phyloP scores from a whole-genome alignment of 2,113 vertebrate genomes.

The chimpanzee (Pan troglodytes) region DNA sequence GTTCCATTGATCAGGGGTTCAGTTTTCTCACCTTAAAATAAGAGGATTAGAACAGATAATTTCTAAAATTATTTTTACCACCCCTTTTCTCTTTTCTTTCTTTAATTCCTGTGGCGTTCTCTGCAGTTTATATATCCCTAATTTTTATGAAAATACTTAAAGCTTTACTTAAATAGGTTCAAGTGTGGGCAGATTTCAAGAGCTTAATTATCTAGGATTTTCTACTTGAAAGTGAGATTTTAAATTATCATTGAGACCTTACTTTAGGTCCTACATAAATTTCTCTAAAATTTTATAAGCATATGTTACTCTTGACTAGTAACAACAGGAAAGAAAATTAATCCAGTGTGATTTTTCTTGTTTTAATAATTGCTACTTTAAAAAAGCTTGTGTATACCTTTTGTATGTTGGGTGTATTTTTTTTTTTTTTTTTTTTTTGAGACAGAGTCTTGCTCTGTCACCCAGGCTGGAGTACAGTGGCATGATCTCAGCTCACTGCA shows the following conservation, averaged over 20 bases:
- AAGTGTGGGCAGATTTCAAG: conserved; percentile 36
- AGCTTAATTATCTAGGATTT: conserved; percentile 34
- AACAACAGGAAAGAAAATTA: neutral
- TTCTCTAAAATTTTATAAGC: conserved; percentile 33
- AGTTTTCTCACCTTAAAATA: neutral
- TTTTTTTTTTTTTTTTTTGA: neutral
- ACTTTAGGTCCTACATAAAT: neutral
- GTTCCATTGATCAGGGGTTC: neutral
- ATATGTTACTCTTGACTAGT: neutral
- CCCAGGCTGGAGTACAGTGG: no score
- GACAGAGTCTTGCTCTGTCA: no score
- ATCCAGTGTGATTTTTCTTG: neutral
- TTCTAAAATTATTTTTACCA: neutral
- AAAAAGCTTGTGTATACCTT: neutral
- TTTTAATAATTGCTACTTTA: neutral
- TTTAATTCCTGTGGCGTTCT: neutral
- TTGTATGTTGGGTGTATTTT: neutral
- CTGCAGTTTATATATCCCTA: neutral
- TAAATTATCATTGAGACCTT: conserved; percentile 9
- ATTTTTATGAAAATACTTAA: conserved; percentile 3
- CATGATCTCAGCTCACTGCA: no score
- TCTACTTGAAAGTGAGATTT: conserved; percentile 40
- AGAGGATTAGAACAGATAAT: neutral
- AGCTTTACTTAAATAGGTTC: conserved; percentile 30
- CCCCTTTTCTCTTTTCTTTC: neutral